Percentiles rank a stretch among this genome's conserved stretches.
phyloP scores from a whole-genome alignment of 2,113 vertebrate genomes.

The Corvus moneduloides region DNA sequence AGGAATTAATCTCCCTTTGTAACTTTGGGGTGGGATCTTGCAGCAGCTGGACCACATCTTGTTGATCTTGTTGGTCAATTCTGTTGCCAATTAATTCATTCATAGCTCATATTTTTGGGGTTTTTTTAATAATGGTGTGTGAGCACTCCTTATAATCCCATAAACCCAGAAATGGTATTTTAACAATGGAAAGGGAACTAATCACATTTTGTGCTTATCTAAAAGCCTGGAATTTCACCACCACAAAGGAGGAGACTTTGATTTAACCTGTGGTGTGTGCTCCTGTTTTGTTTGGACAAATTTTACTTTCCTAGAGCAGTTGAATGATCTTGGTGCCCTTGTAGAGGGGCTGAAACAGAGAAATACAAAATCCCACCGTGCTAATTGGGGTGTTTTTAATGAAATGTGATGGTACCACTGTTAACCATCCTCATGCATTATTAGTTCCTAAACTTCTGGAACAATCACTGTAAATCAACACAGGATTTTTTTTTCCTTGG shows the following conservation, averaged over 20 bases:
- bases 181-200: background rate
- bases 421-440: background rate
- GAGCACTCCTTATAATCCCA: background rate
- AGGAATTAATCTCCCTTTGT: background rate
- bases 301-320: background rate
- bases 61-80: background rate
- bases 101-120: fast-evolving
- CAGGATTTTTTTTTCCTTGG: background rate
- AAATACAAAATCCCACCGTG: background rate
- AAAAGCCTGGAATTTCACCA: background rate
- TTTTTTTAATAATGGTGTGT: background rate
- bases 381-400: background rate
- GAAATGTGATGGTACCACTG: background rate
- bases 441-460: background rate
- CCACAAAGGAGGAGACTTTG: background rate
- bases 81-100: background rate
- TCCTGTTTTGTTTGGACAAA: background rate
- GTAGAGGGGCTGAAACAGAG: background rate
- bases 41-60: too few relatives aligned
- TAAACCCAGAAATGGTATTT: fast-evolving
- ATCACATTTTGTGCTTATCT: background rate
- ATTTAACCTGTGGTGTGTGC: background rate
- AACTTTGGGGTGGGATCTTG: background rate
- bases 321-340: background rate
- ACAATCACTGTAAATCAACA: background rate